Percentiles rank a stretch among this genome's conserved stretches.
Conservation (phyloP, 2,113 vertebrate genomes). For the Todiramphus chloris region DNA sequence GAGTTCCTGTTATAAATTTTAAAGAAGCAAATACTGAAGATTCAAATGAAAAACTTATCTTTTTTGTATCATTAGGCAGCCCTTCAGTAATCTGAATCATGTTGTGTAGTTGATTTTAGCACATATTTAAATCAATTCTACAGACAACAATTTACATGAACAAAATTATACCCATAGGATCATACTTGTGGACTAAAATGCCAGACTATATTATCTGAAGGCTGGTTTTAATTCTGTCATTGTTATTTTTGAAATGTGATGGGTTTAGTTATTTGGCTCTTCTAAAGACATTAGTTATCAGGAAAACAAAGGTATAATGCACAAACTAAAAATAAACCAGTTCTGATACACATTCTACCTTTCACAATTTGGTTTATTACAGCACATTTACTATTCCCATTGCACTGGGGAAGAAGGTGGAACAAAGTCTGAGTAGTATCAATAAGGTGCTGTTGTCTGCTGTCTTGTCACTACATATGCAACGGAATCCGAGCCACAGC, state of each 20-base stretch:
- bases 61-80: neutral
- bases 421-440: neutral
- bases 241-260: slow-evolving; percentile 3
- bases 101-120: neutral
- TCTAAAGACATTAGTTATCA: neutral
- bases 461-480: slow-evolving; percentile 14
- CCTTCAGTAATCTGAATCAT: neutral
- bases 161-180: neutral
- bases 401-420: neutral
- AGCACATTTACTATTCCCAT: neutral
- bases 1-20: neutral
- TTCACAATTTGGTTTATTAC: neutral
- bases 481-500: neutral
- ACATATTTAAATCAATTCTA: neutral
- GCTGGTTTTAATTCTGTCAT: neutral
- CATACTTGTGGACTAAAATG: neutral
- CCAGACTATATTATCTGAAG: neutral
- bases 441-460: slow-evolving; percentile 4
- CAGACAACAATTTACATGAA: neutral
- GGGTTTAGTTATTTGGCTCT: neutral
- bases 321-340: slow-evolving; percentile 22
- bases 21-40: neutral
- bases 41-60: neutral
- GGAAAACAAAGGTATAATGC: neutral
- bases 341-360: neutral